phyloP scores from a whole-genome alignment of 1,140 invertebrate species.

The Atopsyche davidsoni region DNA sequence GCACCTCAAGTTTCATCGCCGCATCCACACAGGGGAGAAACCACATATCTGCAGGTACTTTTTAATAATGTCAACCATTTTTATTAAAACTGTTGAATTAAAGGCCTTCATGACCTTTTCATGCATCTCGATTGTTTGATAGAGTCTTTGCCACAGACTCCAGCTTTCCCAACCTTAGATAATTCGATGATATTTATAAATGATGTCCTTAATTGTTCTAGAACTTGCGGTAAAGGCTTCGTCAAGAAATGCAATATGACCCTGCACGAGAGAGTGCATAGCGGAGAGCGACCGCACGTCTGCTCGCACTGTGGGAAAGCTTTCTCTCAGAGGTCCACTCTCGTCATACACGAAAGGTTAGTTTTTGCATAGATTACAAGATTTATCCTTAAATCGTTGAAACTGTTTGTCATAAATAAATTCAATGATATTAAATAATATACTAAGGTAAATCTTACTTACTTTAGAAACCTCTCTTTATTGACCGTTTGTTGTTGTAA shows the following conservation, averaged over 20 bases:
- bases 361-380: too few relatives aligned
- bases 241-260: constrained; percentile 57
- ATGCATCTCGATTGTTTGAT: not conserved
- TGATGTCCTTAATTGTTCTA: constrained; percentile 34
- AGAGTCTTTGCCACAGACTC: not conserved
- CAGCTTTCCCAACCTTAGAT: too few relatives aligned
- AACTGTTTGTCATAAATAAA: not conserved
- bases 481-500: not conserved
- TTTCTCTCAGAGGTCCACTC: constrained; percentile 71
- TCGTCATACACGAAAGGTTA: constrained; percentile 66
- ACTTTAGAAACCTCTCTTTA: not conserved
- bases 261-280: constrained; percentile 58
- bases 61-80: too few relatives aligned
- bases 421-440: not conserved
- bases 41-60: constrained; percentile 61
- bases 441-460: not conserved
- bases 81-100: too few relatives aligned
- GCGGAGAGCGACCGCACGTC: constrained; percentile 59
- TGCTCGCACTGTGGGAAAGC: constrained; percentile 66
- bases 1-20: constrained; percentile 63
- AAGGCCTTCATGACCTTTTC: not conserved
- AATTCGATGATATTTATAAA: not conserved
- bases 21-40: constrained; percentile 69
- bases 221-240: constrained; percentile 57
- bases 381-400: not conserved